These are phyloP conservation scores for Perognathus longimembris DNA, from an alignment of 2,113 vertebrate species.

Conservation along the genomic window DNA sequence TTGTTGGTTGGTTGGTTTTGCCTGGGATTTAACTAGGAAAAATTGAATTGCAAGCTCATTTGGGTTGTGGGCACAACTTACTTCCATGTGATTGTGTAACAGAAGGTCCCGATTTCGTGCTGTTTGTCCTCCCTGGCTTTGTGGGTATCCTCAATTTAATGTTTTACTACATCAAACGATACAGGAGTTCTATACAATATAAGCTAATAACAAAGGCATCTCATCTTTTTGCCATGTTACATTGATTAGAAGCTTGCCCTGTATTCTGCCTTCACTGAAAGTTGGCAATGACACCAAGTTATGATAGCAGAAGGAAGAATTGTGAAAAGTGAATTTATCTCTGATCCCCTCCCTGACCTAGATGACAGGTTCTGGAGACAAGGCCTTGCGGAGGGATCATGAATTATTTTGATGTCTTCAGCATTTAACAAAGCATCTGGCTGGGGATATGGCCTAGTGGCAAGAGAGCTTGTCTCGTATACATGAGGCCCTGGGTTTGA, in stretches of 20 bases:
- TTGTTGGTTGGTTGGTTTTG: neutral
- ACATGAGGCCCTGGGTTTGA: too few species aligned
- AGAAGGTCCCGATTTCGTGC: neutral
- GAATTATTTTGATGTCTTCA: neutral
- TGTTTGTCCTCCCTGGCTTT: neutral
- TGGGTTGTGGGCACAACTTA: neutral
- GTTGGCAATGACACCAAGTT: neutral
- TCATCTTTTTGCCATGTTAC: neutral
- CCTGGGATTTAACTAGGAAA: neutral
- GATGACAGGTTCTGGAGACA: neutral
- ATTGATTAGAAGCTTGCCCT: neutral
- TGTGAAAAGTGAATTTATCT: neutral
- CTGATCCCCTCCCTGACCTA: neutral
- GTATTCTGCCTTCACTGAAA: neutral
- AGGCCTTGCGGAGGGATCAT: neutral
- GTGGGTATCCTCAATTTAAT: neutral
- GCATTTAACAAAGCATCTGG: neutral
- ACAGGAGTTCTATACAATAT: too few species aligned
- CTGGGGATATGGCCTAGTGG: too few species aligned
- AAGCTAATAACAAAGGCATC: neutral
- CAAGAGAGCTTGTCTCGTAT: too few species aligned
- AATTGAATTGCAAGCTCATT: neutral
- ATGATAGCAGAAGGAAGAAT: neutral
- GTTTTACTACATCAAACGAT: neutral
- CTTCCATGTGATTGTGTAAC: neutral